Conservation (phyloP, 2,888 invertebrate species). For the Laspeyria flexula region DNA sequence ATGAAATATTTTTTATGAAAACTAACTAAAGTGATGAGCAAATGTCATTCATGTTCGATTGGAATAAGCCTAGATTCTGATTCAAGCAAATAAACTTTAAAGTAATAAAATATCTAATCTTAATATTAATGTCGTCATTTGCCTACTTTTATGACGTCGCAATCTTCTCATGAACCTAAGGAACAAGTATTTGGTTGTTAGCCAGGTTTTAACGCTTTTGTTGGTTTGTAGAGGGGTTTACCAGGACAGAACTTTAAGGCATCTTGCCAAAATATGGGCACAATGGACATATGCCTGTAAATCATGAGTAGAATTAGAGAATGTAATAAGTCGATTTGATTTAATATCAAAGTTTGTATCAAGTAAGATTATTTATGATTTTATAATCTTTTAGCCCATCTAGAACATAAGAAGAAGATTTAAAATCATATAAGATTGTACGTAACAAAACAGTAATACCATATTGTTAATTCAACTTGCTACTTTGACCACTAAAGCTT, state of each 20-base stretch:
- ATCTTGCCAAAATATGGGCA: constrained; percentile 32
- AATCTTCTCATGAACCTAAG: constrained; percentile 2
- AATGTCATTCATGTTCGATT: too few species aligned
- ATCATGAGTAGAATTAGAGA: constrained; percentile 8
- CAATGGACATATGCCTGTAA: constrained; percentile 18
- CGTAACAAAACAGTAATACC: too few species aligned
- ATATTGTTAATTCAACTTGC: too few species aligned
- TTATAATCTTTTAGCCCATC: background rate
- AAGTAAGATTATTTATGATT: background rate
- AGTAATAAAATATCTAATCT: background rate
- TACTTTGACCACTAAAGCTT: too few species aligned
- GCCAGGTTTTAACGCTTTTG: constrained; percentile 23
- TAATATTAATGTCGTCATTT: background rate
- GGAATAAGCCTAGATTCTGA: too few species aligned
- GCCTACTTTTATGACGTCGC: constrained; percentile 4
- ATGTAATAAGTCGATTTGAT: constrained; percentile 6
- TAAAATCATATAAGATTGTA: too few species aligned
- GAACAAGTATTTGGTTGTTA: constrained; percentile 22
- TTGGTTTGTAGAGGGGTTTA: constrained; percentile 18
- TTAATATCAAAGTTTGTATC: constrained; percentile 3
- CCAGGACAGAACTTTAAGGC: constrained; percentile 23
- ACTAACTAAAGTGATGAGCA: too few species aligned
- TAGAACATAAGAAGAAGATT: too few species aligned
- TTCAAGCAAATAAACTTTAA: too few species aligned
- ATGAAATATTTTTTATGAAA: too few species aligned